These are phyloP conservation scores for Aleiodes sp. DNA, from an alignment of 1,140 invertebrate species.

Conservation along the genomic window DNA sequence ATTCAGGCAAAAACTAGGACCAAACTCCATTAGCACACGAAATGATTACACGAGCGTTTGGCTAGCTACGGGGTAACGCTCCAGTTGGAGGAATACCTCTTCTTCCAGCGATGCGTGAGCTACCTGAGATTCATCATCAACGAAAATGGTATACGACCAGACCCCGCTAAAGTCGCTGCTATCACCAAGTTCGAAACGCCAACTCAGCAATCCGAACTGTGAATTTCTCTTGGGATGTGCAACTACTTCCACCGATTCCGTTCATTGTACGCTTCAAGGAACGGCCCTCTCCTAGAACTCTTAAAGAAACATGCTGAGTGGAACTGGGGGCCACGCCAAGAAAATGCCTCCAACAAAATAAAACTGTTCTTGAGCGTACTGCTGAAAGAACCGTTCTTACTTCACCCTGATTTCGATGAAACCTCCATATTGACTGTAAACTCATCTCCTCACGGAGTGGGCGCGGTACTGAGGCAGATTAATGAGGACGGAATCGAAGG, in stretches of 20 bases:
- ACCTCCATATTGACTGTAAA: slow-evolving; percentile 34
- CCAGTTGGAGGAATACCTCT: too few species aligned
- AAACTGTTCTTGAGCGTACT: not conserved
- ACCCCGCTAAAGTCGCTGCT: too few species aligned
- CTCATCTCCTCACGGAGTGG: slow-evolving; percentile 31
- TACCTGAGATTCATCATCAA: too few species aligned
- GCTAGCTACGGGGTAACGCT: too few species aligned
- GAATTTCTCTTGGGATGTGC: too few species aligned
- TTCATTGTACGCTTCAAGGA: slow-evolving; percentile 37
- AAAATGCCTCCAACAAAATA: not conserved
- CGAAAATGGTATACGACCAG: too few species aligned
- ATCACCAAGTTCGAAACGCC: too few species aligned
- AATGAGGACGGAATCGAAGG: not conserved
- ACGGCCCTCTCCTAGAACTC: slow-evolving; percentile 42
- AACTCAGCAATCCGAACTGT: too few species aligned
- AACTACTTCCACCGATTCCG: slow-evolving; percentile 43
- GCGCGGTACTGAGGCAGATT: slow-evolving; percentile 32
- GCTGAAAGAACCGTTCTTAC: slow-evolving; percentile 31
- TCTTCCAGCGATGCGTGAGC: too few species aligned
- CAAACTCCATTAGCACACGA: too few species aligned
- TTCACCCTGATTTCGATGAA: slow-evolving; percentile 39
- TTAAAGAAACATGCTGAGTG: not conserved
- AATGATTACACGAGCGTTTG: too few species aligned
- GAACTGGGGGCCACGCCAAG: not conserved
- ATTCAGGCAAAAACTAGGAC: too few species aligned